Evolutionary conservation across 2,888 invertebrate genomes (phyloP), one percentile per base, ranked within the genome.

Genomic region (Agrotis clavis): DNA sequence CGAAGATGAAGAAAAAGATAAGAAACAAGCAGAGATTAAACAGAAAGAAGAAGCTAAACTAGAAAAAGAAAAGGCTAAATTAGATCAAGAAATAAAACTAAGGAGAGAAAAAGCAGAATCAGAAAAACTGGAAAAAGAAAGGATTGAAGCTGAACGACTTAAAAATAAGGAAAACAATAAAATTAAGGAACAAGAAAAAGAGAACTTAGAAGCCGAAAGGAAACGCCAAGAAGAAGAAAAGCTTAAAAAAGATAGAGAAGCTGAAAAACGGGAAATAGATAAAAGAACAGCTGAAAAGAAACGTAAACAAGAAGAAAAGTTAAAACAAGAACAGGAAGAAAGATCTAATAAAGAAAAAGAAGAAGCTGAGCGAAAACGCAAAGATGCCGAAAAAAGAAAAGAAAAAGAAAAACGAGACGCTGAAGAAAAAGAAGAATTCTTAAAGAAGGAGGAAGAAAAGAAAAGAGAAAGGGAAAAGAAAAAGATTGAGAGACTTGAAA

Each of bases 381-480:
- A 74, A 77, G 50, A 74, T 13, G 74, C 74, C 30, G 47, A 67
- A 48, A 76, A 68, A 21, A 50, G 45, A 30, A 74, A 76, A 61
- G 60, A 68, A 9, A 71, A 63, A 19, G 53, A 59, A 51, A 48
- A 61, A 11, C 21, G 35, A 13, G 74, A 78, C 7, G 67, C 68
- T 41, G 56, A 61, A 50, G 35, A 71, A 73, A 75, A 76, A 57
- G 74, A 75, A 62, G 74, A 71, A 64, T 66, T 54, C 0, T 41
- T 87, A 47, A 84, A 88, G 66, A 74, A 71, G 51, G 63, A 78
- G 71, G 75, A 81, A 14, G 30, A 35, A 6, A 1, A 50, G 30
- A 77, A 60, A 21, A 25, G 0, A 30, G 61, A 71, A 2, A 67
- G 21, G 4, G 60, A 71, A 50, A 67, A 62, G n/a, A 56, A 66